Conservation (phyloP, 2,888 invertebrate genomes). For the Andrena dorsata region DNA sequence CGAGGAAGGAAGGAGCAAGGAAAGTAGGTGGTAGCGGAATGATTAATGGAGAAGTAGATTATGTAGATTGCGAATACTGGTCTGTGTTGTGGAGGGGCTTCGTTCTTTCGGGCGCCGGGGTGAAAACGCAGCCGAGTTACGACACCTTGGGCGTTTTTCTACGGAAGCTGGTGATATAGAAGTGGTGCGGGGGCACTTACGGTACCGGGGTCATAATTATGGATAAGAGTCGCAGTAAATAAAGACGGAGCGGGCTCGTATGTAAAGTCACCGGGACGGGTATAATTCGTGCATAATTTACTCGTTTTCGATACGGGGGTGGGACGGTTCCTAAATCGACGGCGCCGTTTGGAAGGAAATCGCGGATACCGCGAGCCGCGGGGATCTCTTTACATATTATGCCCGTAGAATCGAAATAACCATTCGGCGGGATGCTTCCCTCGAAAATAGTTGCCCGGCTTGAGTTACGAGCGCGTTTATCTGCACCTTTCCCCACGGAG, state of each 20-base stretch:
- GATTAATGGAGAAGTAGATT: too few species aligned
- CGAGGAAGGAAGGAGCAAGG: too few species aligned
- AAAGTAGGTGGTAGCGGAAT: too few species aligned
- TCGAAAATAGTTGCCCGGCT: constrained; percentile 16
- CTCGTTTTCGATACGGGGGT: constrained; percentile 60
- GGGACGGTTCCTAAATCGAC: constrained; percentile 64
- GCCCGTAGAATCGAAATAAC: constrained; percentile 49
- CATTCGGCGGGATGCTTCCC: constrained; percentile 37
- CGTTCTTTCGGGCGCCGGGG: too few species aligned
- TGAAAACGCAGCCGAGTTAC: too few species aligned
- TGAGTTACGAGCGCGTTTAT: constrained; percentile 52
- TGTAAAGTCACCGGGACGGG: constrained; percentile 53
- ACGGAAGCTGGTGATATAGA: not conserved
- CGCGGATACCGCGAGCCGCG: constrained; percentile 43
- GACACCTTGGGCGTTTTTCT: constrained; percentile 11
- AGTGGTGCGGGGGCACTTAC: not conserved
- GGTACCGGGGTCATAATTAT: constrained; percentile 42
- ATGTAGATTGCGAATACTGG: too few species aligned
- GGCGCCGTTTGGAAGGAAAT: constrained; percentile 53
- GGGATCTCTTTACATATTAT: constrained; percentile 58
- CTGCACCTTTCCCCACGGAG: not conserved
- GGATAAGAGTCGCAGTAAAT: constrained; percentile 68
- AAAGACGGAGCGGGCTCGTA: constrained; percentile 27
- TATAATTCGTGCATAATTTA: constrained; percentile 71
- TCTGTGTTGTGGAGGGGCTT: too few species aligned